Evolutionary conservation across 2,888 invertebrate species (phyloP), one percentile per base, ranked within the genome.

Genomic region (Coelopa pilipes): DNA sequence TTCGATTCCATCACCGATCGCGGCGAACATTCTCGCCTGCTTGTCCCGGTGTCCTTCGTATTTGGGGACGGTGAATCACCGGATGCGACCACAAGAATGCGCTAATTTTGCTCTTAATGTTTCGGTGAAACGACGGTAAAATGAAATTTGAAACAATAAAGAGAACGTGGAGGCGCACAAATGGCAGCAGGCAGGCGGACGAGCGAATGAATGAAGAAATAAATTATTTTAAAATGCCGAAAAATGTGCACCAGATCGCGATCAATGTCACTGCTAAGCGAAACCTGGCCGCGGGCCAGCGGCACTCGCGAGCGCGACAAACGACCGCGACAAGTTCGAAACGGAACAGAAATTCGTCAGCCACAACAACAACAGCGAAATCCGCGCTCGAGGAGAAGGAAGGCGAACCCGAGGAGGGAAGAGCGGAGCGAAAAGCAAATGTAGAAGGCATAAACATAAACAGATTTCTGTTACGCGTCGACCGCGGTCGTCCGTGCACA

Each of bases 251-350:
- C 15, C 50, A 66, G 19, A 66, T 50, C 19, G 45, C 50, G 66
- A 50, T 66, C 66, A 66, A 66, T 66, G 66, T 66, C 66, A 66
- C 66, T 66, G 66, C 50, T 66, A 66, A 66, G 50, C 15, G 34
- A 66, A 66, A 50, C 24, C 10, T 66, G 66, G 66, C 66, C 49
- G 49, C 50, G 24, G 24, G 24, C 66, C 66, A 66, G 45, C 21
- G 11, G 50, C 9, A 12, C 12, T 34, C 19, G 50, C 19, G n/a
- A 24, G 24, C 17, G 49, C 49, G 47, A 49, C 66, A 49, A 65
- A 66, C 50, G 66, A 66, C 3, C 50, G 66, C 66, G 66, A 50
- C 50, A 66, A 66, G 66, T 66, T 66, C 66, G 49, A 66, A 49
- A 46, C 24, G 7, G 13, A 60, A 60, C 34, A 34, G 34, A 60